These are phyloP conservation scores for Phaonia tiefii DNA, from an alignment of 2,888 invertebrate genomes.

Conservation along the genomic window DNA sequence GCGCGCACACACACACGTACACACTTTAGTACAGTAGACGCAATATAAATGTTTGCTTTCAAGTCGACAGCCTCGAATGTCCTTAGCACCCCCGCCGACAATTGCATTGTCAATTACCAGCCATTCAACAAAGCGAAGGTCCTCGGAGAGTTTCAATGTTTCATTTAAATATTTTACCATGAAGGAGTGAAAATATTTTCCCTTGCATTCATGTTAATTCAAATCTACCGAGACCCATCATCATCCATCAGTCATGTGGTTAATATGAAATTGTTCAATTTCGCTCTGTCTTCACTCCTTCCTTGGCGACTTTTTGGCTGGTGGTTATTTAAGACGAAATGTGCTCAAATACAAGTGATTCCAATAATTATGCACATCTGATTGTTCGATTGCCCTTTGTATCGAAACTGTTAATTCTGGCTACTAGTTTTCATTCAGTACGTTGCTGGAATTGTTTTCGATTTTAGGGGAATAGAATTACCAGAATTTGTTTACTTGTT, in stretches of 20 bases:
- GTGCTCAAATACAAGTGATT: background rate
- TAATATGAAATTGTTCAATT: slow-evolving; percentile 57
- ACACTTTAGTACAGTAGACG: background rate
- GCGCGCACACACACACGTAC: background rate
- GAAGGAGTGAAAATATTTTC: slow-evolving; percentile 49
- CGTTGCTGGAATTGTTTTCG: slow-evolving; percentile 15
- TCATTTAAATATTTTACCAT: slow-evolving; percentile 28
- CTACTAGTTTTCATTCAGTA: slow-evolving; percentile 54
- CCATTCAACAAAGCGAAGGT: slow-evolving; percentile 12
- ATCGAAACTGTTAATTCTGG: slow-evolving; percentile 51
- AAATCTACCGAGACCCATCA: slow-evolving; percentile 60
- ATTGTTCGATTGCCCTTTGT: background rate
- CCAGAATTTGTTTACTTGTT: slow-evolving; percentile 19
- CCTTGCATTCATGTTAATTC: slow-evolving; percentile 35
- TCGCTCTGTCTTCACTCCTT: slow-evolving; percentile 38
- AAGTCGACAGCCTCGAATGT: background rate
- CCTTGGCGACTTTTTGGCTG: background rate
- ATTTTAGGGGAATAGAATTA: background rate
- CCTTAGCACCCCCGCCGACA: slow-evolving; percentile 11
- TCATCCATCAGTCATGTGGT: slow-evolving; percentile 62
- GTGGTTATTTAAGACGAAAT: slow-evolving; percentile 10
- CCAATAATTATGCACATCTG: background rate
- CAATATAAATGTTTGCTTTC: slow-evolving; percentile 9
- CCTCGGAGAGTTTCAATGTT: slow-evolving; percentile 25
- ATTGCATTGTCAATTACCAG: background rate